phyloP scores from a whole-genome alignment of 30 jellyfish, hydroid and myxozoan genomes.

The Hydractinia echinata region DNA sequence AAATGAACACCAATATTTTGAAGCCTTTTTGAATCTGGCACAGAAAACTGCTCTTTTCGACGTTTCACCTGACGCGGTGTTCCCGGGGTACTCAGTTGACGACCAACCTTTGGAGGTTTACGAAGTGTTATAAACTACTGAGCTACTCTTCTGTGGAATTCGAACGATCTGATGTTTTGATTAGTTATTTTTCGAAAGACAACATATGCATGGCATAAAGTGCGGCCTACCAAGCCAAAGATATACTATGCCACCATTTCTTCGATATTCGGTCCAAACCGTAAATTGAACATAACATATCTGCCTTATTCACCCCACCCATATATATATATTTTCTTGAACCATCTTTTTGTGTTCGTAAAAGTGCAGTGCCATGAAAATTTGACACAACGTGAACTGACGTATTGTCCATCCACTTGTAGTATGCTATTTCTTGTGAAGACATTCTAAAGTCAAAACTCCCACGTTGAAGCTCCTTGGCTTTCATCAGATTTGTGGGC shows the following conservation, averaged over 20 bases:
- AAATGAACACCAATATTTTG: constrained; percentile 60
- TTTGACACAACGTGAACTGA: constrained; percentile 56
- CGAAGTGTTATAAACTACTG: constrained; percentile 68
- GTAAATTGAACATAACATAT: constrained; percentile 56
- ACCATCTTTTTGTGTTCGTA: constrained; percentile 33
- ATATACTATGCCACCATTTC: constrained; percentile 69
- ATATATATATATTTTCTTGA: background rate
- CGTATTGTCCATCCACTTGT: constrained; percentile 62
- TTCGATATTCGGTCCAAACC: constrained; percentile 40
- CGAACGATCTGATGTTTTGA: constrained; percentile 24
- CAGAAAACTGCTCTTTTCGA: constrained; percentile 55
- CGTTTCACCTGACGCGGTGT: constrained; percentile 45
- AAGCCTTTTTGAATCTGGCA: constrained; percentile 42
- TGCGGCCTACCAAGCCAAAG: constrained; percentile 54
- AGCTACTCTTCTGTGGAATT: constrained; percentile 55
- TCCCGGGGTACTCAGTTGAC: constrained; percentile 51
- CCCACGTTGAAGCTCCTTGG: constrained; percentile 58
- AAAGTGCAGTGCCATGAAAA: constrained; percentile 49
- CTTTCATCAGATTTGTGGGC: constrained; percentile 49
- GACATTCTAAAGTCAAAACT: constrained; percentile 45
- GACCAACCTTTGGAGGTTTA: constrained; percentile 62
- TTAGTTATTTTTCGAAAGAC: constrained; percentile 44
- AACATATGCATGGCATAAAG: constrained; percentile 50
- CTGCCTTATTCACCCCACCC: constrained; percentile 70
- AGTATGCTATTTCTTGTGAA: constrained; percentile 28